Evolutionary conservation across 2,888 invertebrate species (phyloP), one percentile per base, ranked within the genome.

Genomic region (Cistogaster globosa): DNA sequence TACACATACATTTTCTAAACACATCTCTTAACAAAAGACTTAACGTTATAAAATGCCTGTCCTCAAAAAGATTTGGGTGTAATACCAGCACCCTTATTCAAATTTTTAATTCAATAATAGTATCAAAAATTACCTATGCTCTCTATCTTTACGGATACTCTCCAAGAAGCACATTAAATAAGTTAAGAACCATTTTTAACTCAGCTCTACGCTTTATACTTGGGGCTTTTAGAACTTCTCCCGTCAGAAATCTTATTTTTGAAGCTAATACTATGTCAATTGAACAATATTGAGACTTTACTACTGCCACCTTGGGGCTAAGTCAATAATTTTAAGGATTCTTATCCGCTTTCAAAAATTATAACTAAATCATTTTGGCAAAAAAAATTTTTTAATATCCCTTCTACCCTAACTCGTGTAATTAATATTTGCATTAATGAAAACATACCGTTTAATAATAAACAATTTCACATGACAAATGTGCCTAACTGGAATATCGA

Each of bases 11-110:
- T n/a, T 26, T 72, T 16, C 32, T 85, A 2, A 22, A 22, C 14
- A 9, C 7, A 12, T 62, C 81, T 2, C 38, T 87, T 20, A 12
- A 11, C 16, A 72, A 80, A 38, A 55, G 77, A 55, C 62, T 57
- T 12, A 87, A 88, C 18, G 69, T 87, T 14, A 75, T 85, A 1
- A 86, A 80, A 69, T 86, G 79, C 51, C 38, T 86, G 0, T 48
- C 76, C 1, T 76, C 62, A 18, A 32, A 5, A 12, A 79, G 69
- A 63, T 74, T 82, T 48, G 72, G 68, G 8, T 62, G 65, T 16
- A 71, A 68, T 45, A 26, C 75, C 75, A 0, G 12, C 22, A 2
- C 76, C 1, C 18, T 86, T 16, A 57, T 84, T 8, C 20, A 20
- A 11, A 14, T 71, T 11, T 38, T 67, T 14, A 84, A 79, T 42